These are phyloP conservation scores for Slavum lentiscoides DNA, from an alignment of 2,888 invertebrate species.

Conservation along the genomic window DNA sequence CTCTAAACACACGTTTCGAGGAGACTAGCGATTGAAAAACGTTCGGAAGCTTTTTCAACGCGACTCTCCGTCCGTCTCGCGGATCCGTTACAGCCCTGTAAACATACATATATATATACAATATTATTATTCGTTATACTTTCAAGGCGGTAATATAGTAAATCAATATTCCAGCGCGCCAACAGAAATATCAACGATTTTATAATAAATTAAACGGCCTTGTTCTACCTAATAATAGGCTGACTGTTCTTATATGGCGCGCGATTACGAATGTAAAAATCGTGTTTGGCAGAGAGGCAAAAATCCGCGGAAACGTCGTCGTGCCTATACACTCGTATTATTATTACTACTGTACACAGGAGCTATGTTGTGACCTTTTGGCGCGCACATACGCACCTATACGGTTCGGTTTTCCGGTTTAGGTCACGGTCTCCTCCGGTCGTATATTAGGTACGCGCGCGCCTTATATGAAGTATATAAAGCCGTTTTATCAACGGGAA, in stretches of 20 bases:
- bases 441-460: not conserved
- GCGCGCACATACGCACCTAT: conserved; percentile 3
- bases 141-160: not conserved
- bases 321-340: not conserved
- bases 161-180: not conserved
- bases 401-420: conserved; percentile 25
- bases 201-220: conserved; percentile 1
- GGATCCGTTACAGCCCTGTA: conserved; percentile 99
- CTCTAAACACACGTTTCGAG: conserved; percentile 97
- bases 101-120: conserved; percentile 59
- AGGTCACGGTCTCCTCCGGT: conserved; percentile 30
- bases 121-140: not conserved
- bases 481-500: not conserved
- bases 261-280: conserved; percentile 30
- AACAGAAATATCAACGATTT: not conserved
- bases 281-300: conserved; percentile 42
- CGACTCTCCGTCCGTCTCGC: conserved; percentile 94
- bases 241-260: conserved; percentile 19
- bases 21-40: conserved; percentile 99
- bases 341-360: not conserved
- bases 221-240: conserved; percentile 2
- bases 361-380: not conserved
- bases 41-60: conserved; percentile 99
- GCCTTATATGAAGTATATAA: not conserved
- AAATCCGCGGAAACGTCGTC: conserved; percentile 6